phyloP scores from a whole-genome alignment of 2,888 invertebrate genomes.

The Eubasilissa splendida region DNA sequence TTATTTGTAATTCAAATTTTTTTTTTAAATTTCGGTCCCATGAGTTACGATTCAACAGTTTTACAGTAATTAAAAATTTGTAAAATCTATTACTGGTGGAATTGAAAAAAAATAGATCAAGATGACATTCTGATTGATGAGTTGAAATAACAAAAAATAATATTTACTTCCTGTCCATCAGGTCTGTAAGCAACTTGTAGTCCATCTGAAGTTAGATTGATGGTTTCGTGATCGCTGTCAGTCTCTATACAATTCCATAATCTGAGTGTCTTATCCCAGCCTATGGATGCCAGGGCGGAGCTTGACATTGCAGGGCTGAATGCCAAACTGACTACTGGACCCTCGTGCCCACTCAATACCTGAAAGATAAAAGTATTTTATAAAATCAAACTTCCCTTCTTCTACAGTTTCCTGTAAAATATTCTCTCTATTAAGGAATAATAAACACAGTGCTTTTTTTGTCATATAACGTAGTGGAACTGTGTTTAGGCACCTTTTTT shows the following conservation, averaged over 20 bases:
- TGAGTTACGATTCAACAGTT: too few species aligned
- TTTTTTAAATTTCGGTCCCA: too few species aligned
- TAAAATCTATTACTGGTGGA: neutral
- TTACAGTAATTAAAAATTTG: too few species aligned
- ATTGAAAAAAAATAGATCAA: neutral
- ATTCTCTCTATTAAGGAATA: too few species aligned
- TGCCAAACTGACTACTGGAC: conserved; percentile 87
- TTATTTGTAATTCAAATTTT: too few species aligned
- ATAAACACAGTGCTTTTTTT: too few species aligned
- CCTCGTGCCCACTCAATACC: conserved; percentile 93
- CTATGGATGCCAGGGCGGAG: conserved; percentile 86
- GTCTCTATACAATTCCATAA: conserved; percentile 94
- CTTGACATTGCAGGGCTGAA: conserved; percentile 85
- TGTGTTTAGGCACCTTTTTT: too few species aligned
- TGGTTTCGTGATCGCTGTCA: conserved; percentile 85
- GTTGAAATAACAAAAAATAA: conserved; percentile 35
- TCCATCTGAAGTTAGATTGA: conserved; percentile 85
- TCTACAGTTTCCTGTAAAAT: too few species aligned
- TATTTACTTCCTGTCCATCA: conserved; percentile 84
- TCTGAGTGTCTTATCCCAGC: conserved; percentile 95
- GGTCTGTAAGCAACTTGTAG: conserved; percentile 90
- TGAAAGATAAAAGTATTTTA: conserved; percentile 60
- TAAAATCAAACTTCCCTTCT: too few species aligned
- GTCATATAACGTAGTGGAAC: too few species aligned
- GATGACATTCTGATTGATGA: neutral